Conservation (phyloP, 2,888 invertebrate species). For the Dyspetes luteomarginatus region DNA sequence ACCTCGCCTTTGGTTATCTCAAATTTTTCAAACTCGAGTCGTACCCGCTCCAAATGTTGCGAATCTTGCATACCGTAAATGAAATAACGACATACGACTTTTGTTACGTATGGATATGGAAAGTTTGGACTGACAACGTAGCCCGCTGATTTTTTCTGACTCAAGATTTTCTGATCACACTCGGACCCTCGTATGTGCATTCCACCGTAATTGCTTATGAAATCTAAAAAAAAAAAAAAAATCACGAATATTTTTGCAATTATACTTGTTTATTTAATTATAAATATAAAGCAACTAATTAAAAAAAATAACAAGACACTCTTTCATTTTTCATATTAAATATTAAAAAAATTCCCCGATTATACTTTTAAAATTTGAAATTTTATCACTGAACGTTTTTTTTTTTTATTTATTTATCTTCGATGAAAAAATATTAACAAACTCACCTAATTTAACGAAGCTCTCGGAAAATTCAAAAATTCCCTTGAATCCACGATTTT, state of each 20-base stretch:
- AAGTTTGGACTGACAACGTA: conserved; percentile 98
- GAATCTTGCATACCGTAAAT: conserved; percentile 99
- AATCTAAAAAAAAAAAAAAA: conserved; percentile 86
- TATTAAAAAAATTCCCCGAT: too few species aligned
- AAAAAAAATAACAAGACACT: too few species aligned
- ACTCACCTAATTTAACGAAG: conserved; percentile 98
- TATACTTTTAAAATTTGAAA: too few species aligned
- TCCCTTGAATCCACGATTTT: conserved; percentile 99
- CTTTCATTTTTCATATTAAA: too few species aligned
- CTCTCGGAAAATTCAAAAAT: conserved; percentile 99
- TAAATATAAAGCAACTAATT: too few species aligned
- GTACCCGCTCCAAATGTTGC: conserved; percentile 97
- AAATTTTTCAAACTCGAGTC: conserved; percentile 94
- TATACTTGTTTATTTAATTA: too few species aligned
- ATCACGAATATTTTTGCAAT: not conserved
- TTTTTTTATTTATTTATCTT: not conserved
- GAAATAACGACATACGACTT: conserved; percentile 98
- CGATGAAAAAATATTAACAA: too few species aligned
- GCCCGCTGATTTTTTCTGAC: conserved; percentile 96
- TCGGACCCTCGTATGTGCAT: conserved; percentile 98
- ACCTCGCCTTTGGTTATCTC: conserved; percentile 94
- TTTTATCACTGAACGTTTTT: too few species aligned
- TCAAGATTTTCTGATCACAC: conserved; percentile 99
- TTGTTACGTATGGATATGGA: conserved; percentile 97
- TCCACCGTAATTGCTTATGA: conserved; percentile 96